Evolutionary conservation across 2,888 invertebrate species (phyloP), one percentile per base, ranked within the genome.

Genomic region (Gandaritis pyraliata): DNA sequence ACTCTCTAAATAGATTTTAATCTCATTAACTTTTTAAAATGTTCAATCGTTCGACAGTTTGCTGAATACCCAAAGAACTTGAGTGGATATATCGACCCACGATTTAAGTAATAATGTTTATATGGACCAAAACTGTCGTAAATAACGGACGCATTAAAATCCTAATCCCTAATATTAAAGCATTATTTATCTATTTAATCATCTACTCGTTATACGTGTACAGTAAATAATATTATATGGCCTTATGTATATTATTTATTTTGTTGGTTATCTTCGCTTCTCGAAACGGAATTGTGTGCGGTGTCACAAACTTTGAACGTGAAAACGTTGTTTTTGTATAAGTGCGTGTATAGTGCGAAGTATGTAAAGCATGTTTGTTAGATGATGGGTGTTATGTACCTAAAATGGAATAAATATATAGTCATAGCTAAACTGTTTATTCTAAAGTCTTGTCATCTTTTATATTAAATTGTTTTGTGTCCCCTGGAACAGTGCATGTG

Each of bases 101-200:
- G 74, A 87, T 85, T 85, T 82, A 89, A 82, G 87, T 90, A 90
- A 88, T 88, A 89, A 90, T 89, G 86, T 86, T 89, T 87, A 84
- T 90, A 92, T 92, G 92, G 92, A 92, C 92, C 92, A 92, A 92
- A 70, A 90, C 88, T 90, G 88, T 90, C 90, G 84, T 91, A 86
- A 88, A 86, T 89, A 69, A 88, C 82, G 88, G 88, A 90, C 84
- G 81, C 85, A 89, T 90, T 87, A 87, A 86, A 67, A 85, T 89
- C 90, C 85, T 88, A 85, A 85, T 80, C 84, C 81, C 83, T 89
- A 88, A 88, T 88, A 85, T 88, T 87, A 88, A 87, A 82, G 82
- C 84, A 87, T 88, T 87, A 87, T 89, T 88, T 88, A 88, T 85
- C 86, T 88, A 84, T 85, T 81, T 87, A 86, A 86, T 90, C 90